Conservation (phyloP, 2,113 vertebrate species). For the Monopterus albus region DNA sequence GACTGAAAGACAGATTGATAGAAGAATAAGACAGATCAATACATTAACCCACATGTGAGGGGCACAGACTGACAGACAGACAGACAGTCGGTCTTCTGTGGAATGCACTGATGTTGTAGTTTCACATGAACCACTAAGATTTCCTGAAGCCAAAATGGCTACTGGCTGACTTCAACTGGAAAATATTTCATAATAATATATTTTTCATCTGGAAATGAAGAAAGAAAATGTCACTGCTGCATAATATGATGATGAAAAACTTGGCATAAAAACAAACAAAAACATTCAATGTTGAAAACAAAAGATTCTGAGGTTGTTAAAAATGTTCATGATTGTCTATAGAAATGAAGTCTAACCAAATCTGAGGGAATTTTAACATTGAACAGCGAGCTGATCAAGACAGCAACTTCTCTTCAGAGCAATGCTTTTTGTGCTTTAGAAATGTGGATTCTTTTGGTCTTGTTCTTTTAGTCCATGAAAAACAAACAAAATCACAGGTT, state of each 20-base stretch:
- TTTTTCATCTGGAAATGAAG: constrained; percentile 31
- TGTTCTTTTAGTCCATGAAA: neutral
- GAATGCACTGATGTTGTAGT: constrained; percentile 95
- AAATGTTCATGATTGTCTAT: neutral
- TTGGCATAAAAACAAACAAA: constrained; percentile 4
- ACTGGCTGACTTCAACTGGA: constrained; percentile 4
- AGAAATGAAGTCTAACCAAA: neutral
- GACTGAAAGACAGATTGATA: constrained; percentile 54
- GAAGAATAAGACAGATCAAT: constrained; percentile 77
- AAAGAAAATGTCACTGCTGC: constrained; percentile 29
- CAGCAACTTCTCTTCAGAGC: neutral
- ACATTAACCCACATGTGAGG: constrained; percentile 63
- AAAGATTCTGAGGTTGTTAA: neutral
- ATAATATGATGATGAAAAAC: constrained; percentile 16
- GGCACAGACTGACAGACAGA: constrained; percentile 78
- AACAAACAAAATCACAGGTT: constrained; percentile 18
- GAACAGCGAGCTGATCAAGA: neutral
- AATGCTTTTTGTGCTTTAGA: neutral
- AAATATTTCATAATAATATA: neutral
- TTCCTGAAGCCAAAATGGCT: constrained; percentile 37
- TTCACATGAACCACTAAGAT: constrained; percentile 91
- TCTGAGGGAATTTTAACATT: constrained; percentile 16
- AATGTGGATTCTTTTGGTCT: constrained; percentile 16
- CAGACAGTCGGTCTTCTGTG: constrained; percentile 85
- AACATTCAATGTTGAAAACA: neutral